Evolutionary conservation across 92 coral and sea anemone genomes (phyloP).

Genomic region (Umimayanthus chanpuru): DNA sequence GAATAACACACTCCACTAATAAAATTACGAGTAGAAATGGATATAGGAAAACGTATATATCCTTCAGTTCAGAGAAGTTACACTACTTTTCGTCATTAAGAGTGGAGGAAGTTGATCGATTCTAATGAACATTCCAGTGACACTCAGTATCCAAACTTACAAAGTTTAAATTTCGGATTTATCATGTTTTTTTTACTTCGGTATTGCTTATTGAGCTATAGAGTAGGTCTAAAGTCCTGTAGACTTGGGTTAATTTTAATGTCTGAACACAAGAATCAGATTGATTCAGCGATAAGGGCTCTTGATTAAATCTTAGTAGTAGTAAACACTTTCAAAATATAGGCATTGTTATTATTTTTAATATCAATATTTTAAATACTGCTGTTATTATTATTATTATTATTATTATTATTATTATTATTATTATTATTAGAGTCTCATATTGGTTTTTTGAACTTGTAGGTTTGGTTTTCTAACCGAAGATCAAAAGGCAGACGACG

Average conservation of each 20-base stretch:
- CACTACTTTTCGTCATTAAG: neutral
- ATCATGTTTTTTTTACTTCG: no score
- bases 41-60: neutral
- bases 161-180: no score
- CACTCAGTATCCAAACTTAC: no score
- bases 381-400: no score
- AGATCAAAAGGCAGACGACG: constrained; percentile 79
- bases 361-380: no score
- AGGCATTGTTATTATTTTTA: no score
- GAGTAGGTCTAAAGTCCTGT: neutral
- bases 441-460: neutral
- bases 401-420: no score
- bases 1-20: neutral
- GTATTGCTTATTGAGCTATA: neutral
- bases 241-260: neutral
- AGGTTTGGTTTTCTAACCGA: constrained; percentile 93
- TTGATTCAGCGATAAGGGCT: no score
- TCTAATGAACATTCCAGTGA: no score
- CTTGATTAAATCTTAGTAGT: no score
- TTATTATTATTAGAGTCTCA: neutral
- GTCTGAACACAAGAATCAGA: neutral
- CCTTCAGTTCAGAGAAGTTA: neutral
- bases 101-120: no score
- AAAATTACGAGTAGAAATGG: neutral
- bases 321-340: no score